phyloP scores from a whole-genome alignment of 2,113 vertebrate species.

The Amblyopsis rosae region DNA sequence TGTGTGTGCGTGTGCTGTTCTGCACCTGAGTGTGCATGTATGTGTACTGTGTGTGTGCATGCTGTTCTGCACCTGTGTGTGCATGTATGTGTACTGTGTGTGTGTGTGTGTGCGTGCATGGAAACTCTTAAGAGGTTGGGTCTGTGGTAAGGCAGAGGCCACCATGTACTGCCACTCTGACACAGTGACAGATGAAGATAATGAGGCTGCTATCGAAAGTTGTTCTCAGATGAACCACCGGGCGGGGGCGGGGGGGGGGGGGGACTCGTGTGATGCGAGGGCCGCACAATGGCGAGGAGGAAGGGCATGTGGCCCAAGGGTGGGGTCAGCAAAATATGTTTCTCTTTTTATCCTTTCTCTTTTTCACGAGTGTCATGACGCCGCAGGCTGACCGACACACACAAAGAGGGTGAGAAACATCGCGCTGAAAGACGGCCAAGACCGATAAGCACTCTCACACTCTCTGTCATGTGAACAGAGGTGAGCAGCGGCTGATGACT shows the following conservation, averaged over 20 bases:
- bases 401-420: conserved; percentile 27
- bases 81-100: too few species aligned
- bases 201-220: conserved; percentile 68
- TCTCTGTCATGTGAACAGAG: conserved; percentile 2
- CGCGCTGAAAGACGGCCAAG: conserved; percentile 67
- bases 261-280: conserved; percentile 60
- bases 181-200: conserved; percentile 78
- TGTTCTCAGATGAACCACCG: conserved; percentile 50
- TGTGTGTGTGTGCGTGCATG: conserved; percentile 7
- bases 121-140: conserved; percentile 40
- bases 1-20: neutral
- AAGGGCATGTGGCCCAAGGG: conserved; percentile 30
- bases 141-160: conserved; percentile 45
- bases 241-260: neutral
- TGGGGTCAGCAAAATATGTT: conserved; percentile 32
- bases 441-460: conserved; percentile 9
- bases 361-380: conserved; percentile 63
- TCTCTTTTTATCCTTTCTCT: conserved; percentile 21
- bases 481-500: too few species aligned
- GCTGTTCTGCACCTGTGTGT: neutral
- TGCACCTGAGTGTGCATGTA: neutral
- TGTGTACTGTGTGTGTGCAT: neutral
- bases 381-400: conserved; percentile 44
- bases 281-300: conserved; percentile 60
- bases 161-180: conserved; percentile 50